A percentile compares a stretch with the other conserved stretches of the same genome.
These are phyloP conservation scores for Indri indri DNA, from an alignment of 2,113 vertebrate species.

Conservation along the genomic window DNA sequence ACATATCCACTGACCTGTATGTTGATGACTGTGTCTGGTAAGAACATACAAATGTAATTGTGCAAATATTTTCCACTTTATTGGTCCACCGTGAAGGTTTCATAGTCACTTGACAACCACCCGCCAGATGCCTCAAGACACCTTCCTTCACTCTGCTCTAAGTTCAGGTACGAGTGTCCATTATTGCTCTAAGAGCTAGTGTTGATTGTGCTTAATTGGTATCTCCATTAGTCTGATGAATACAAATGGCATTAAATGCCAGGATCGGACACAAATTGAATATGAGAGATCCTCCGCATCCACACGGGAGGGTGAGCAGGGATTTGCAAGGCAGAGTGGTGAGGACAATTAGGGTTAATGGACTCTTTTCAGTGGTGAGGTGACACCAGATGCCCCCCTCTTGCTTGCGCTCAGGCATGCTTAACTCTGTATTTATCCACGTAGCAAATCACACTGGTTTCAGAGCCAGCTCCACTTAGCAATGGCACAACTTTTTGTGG, in stretches of 20 bases:
- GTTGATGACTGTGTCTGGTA: background rate
- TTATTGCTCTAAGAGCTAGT: slow-evolving; percentile 41
- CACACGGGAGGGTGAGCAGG: slow-evolving; percentile 11
- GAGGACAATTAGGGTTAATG: slow-evolving; percentile 62
- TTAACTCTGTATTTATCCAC: background rate
- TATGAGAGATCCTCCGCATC: background rate
- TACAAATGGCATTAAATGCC: slow-evolving; percentile 38
- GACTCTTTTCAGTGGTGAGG: background rate
- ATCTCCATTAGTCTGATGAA: slow-evolving; percentile 57
- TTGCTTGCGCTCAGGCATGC: background rate
- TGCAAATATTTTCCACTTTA: background rate
- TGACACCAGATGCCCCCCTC: slow-evolving; percentile 14
- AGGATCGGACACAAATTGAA: slow-evolving; percentile 44
- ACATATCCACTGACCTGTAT: background rate
- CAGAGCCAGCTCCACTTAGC: background rate
- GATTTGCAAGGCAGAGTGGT: slow-evolving; percentile 5
- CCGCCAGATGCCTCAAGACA: background rate
- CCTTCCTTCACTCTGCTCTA: background rate
- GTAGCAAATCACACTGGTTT: background rate
- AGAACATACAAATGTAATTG: background rate
- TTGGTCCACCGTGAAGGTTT: background rate
- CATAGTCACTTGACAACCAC: background rate
- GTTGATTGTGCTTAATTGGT: slow-evolving; percentile 47
- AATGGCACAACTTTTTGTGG: background rate
- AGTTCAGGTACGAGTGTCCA: slow-evolving; percentile 39